A percentile compares a stretch with the other conserved stretches of the same genome.
Conservation (phyloP, 2,113 vertebrate genomes). For the Sylvietta virens region DNA sequence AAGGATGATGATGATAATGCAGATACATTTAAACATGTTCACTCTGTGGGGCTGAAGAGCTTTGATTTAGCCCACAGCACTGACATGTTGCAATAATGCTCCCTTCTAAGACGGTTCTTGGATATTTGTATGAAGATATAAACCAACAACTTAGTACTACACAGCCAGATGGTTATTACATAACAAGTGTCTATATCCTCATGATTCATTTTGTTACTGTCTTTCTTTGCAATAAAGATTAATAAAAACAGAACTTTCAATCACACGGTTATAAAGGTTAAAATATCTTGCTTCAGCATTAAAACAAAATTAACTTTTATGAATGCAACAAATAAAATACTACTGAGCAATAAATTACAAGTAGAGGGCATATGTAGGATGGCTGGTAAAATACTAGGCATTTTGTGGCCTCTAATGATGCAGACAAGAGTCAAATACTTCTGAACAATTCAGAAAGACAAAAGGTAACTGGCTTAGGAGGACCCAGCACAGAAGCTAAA, state of each 20-base stretch:
- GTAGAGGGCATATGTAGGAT: background rate
- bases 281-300: background rate
- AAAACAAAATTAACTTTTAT: background rate
- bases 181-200: conserved; percentile 41
- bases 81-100: background rate
- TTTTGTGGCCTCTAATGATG: background rate
- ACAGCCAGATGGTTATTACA: conserved; percentile 56
- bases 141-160: conserved; percentile 27
- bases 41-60: background rate
- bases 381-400: background rate
- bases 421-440: background rate
- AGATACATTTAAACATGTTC: background rate
- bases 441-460: background rate
- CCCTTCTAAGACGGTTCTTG: background rate
- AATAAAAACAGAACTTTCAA: conserved; percentile 42
- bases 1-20: background rate
- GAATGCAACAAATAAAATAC: background rate
- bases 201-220: conserved; percentile 45
- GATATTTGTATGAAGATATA: background rate
- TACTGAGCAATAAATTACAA: background rate
- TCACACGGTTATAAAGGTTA: conserved; percentile 21
- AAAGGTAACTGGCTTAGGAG: background rate
- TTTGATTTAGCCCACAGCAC: background rate
- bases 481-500: background rate
- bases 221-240: conserved; percentile 37